Percentiles rank a stretch among this genome's conserved stretches.
Evolutionary conservation across 2,888 invertebrate genomes (phyloP).

Genomic region (Exocentrus adspersus): DNA sequence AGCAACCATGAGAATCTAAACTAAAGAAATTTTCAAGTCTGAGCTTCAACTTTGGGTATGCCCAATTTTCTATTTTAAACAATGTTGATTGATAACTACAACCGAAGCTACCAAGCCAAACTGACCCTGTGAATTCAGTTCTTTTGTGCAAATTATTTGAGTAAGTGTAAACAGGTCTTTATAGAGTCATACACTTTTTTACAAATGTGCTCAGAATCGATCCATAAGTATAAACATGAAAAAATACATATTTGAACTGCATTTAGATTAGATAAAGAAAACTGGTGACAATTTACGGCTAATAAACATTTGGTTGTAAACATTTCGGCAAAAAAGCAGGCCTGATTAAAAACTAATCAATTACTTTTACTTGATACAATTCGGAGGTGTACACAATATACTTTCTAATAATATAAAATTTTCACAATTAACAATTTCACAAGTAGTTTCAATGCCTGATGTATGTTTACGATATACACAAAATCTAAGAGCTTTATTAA

Average conservation of each 20-base stretch:
- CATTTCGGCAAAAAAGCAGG: background rate
- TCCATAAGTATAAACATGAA: background rate
- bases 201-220: background rate
- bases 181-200: background rate
- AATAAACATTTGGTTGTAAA: background rate
- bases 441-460: too few species aligned
- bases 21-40: too few species aligned
- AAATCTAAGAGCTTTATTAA: too few species aligned
- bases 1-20: too few species aligned
- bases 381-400: background rate
- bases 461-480: too few species aligned
- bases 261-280: conserved; percentile 2
- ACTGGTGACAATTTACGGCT: background rate
- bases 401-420: conserved; percentile 5
- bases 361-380: conserved; percentile 7
- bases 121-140: too few species aligned
- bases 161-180: background rate
- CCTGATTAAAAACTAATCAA: conserved; percentile 15
- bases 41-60: too few species aligned
- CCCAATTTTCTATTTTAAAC: background rate
- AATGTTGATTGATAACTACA: too few species aligned
- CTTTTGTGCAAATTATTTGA: too few species aligned
- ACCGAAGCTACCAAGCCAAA: too few species aligned
- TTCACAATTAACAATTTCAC: background rate
- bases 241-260: background rate